A percentile compares a stretch with the other conserved stretches of the same genome.
Evolutionary conservation across 30 jellyfish, hydroid and myxozoan species (phyloP).

Genomic region (Aurelia coerulea): DNA sequence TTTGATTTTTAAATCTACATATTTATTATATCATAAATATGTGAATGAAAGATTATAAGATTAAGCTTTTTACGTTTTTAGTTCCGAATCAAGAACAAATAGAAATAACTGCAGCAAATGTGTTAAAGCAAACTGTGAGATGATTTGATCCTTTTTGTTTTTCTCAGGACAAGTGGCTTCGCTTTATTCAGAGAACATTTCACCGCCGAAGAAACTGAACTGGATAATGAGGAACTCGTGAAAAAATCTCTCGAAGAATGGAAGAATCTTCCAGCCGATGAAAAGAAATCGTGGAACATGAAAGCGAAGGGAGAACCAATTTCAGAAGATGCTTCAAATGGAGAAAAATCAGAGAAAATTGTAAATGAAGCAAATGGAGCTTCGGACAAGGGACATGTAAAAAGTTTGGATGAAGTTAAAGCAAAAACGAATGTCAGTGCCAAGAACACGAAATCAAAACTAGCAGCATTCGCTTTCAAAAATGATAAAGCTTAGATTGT

Average conservation of each 20-base stretch:
- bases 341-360: neutral
- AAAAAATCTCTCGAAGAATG: slow-evolving; percentile 70
- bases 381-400: neutral
- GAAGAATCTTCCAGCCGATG: slow-evolving; percentile 72
- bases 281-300: slow-evolving; percentile 86
- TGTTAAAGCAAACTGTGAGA: too few species aligned
- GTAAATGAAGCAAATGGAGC: neutral
- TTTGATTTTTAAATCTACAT: too few species aligned
- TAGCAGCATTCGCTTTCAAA: slow-evolving; percentile 71
- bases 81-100: too few species aligned
- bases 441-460: slow-evolving; percentile 33
- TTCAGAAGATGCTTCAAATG: neutral
- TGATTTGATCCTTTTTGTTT: neutral
- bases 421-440: neutral
- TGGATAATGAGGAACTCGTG: slow-evolving; percentile 36
- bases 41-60: too few species aligned
- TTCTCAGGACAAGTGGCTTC: slow-evolving; percentile 84
- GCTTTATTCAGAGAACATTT: slow-evolving; percentile 67
- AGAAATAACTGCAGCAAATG: too few species aligned
- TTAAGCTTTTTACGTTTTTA: too few species aligned
- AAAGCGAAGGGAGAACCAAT: slow-evolving; percentile 46
- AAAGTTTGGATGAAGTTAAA: slow-evolving; percentile 11
- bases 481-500: neutral
- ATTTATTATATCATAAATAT: too few species aligned
- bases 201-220: slow-evolving; percentile 6